A percentile compares a stretch with the other conserved stretches of the same genome.
Evolutionary conservation across 2,797 vertebrate genomes (phyloP).

Genomic region (Leptatherina wallacei): DNA sequence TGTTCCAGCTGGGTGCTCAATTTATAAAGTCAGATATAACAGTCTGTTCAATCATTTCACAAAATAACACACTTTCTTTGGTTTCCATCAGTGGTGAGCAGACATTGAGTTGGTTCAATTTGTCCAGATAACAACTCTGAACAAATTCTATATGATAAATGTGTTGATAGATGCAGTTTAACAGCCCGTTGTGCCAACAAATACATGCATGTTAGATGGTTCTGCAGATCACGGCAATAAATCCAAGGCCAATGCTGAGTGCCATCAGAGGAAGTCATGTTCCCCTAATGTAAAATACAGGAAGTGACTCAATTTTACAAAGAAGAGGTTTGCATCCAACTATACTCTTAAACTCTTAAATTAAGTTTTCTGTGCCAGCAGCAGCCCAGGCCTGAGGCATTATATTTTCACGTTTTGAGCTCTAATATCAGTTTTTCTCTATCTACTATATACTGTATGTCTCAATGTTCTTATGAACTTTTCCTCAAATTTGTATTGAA

Average conservation of each 20-base stretch:
- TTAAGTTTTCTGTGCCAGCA: too few species aligned
- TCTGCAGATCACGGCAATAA: not conserved
- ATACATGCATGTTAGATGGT: not conserved
- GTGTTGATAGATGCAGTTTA: constrained; percentile 4
- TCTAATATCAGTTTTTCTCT: too few species aligned
- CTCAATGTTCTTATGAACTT: too few species aligned
- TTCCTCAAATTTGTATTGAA: too few species aligned
- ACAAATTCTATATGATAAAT: not conserved
- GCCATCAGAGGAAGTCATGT: not conserved
- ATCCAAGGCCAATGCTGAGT: not conserved
- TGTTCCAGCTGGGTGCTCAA: constrained; percentile 46
- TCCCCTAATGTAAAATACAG: not conserved
- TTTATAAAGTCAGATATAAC: constrained; percentile 22
- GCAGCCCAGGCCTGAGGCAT: too few species aligned
- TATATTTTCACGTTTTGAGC: too few species aligned
- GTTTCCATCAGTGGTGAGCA: not conserved
- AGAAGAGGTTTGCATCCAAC: too few species aligned
- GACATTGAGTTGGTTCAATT: not conserved
- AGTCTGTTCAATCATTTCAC: constrained; percentile 1
- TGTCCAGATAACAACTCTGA: not conserved
- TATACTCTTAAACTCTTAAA: too few species aligned
- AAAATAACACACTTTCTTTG: constrained; percentile 7
- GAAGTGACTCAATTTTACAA: too few species aligned
- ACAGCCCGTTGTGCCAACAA: not conserved
- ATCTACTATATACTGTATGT: too few species aligned